Percentiles rank a stretch among this genome's conserved stretches.
These are phyloP conservation scores for Leptatherina wallacei DNA, from an alignment of 2,797 vertebrate species.

Conservation along the genomic window DNA sequence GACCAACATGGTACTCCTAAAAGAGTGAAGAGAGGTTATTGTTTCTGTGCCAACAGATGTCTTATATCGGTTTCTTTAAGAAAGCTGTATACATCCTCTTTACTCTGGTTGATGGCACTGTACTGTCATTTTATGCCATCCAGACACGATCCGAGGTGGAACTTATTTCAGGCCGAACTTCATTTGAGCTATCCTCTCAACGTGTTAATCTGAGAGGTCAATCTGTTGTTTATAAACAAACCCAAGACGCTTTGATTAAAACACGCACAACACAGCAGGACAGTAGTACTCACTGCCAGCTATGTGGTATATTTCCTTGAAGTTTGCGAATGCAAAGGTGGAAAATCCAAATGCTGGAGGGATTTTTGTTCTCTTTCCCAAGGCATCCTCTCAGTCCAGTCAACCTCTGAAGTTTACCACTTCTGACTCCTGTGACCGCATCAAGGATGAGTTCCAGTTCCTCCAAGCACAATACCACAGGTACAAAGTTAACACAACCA, in stretches of 20 bases:
- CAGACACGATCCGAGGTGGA: conserved; percentile 19
- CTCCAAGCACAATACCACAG: conserved; percentile 98
- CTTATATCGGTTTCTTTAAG: conserved; percentile 8
- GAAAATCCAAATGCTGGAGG: background rate
- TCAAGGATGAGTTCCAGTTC: conserved; percentile 98
- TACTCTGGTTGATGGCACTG: background rate
- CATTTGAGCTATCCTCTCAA: conserved; percentile 40
- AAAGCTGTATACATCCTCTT: background rate
- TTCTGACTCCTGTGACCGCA: conserved; percentile 96
- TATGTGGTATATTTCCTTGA: conserved; percentile 5
- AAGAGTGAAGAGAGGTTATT: background rate
- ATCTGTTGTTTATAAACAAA: conserved; percentile 59
- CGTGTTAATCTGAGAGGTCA: conserved; percentile 57
- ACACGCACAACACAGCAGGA: conserved; percentile 6
- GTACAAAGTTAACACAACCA: conserved; percentile 59
- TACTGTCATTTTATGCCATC: background rate
- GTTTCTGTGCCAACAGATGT: conserved; percentile 9
- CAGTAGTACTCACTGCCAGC: background rate
- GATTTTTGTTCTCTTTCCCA: conserved; percentile 3
- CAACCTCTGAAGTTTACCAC: conserved; percentile 98
- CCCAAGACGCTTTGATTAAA: conserved; percentile 28
- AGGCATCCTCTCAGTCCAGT: conserved; percentile 95
- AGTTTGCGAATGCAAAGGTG: background rate
- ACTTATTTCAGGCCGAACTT: conserved; percentile 16
- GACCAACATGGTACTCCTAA: conserved; percentile 10